Base-by-base conservation (phyloP, 2,797 vertebrate genomes). In the Denticeps clupeoides region DNA sequence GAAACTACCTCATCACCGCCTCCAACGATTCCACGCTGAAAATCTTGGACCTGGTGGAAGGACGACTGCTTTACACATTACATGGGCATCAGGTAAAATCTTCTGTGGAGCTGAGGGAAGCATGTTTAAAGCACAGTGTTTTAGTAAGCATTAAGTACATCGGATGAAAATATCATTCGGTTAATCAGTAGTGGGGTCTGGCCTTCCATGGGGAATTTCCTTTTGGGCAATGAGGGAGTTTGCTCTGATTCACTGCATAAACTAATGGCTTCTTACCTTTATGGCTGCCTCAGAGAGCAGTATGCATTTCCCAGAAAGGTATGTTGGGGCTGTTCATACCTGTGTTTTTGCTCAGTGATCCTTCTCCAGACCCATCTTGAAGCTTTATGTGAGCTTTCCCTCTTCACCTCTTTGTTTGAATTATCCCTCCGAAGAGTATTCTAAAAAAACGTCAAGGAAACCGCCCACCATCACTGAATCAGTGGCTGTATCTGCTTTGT, bases 11-110 rank as follows among this genome's bases (percentile, higher is more conserved):
- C 60, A 72, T 97, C 68, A 95, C 90, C 1, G 89, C 89, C 5
- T 93, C 93, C 59, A 91, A 71, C 1, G 94, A 99, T 75, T 94
- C 91, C 24, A 99, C 94, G 12, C 67, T 96, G 67, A 98, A 93
- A 78, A 87, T 99, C 59, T 64, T 99, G 74, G 93, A 99, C 63
- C 80, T 99, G 49, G 62, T 94, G 50, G 92, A 97, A 72, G 94
- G 94, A 57, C 88, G 89, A 43, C 82, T 95, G 18, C 81, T 96
- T 19, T 99, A 91, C 51, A 99, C 94, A 1, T 82, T 97, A 16
- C 94, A 99, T 0, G 89, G 93, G 56, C 94, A 99, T 63, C 91
- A 95, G 93, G 94, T 97, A 64, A 26, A 40, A 15, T 28, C 28
- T 4, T 37, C 7, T 3, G 7, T 19, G 19, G 19, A 19, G 19